Evolutionary conservation across 2,888 invertebrate genomes (phyloP), one percentile per base, ranked within the genome.

Genomic region (Scaptodrosophila latifasciaeformis): DNA sequence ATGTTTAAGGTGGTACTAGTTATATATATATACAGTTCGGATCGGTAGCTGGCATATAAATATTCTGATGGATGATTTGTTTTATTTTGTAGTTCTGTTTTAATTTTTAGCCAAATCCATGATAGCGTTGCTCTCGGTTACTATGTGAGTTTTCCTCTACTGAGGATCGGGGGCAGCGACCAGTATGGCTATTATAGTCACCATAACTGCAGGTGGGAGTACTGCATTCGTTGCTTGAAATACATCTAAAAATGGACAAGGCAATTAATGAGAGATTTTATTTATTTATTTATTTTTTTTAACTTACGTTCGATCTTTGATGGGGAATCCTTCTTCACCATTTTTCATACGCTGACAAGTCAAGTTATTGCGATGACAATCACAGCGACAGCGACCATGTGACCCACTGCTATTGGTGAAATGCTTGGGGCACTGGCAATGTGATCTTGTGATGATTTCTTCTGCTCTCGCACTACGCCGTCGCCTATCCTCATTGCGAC

Each of bases 271-370:
- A n/a, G n/a, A n/a, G n/a, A n/a, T n/a, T n/a, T n/a, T n/a, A n/a
- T n/a, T n/a, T n/a, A n/a, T n/a, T n/a, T n/a, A n/a, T n/a, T n/a
- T n/a, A n/a, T n/a, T n/a, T n/a, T n/a, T 15, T 17, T n/a, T 15
- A 47, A 57, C 78, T 70, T 58, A 92, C 92, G 88, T 86, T 86
- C 91, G 88, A 82, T 92, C 92, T 19, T 87, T 87, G 55, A 90
- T 85, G 30, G 90, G 88, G 76, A 92, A 90, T 67, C 89, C 89
- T 65, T 90, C 91, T 68, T 89, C 89, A 53, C 92, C 92, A 59
- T 88, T 88, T 75, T 90, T 91, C 70, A 90, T 88, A 58, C 88
- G 86, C 48, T 89, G 86, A 81, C 92, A 92, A 44, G 88, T 89
- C 47, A 87, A 83, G 70, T 91, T 88, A 58, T 87, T 87, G 60